These are phyloP conservation scores for Stichodactyla helianthus DNA, from an alignment of 64 coral and sea anemone species.

Conservation along the genomic window DNA sequence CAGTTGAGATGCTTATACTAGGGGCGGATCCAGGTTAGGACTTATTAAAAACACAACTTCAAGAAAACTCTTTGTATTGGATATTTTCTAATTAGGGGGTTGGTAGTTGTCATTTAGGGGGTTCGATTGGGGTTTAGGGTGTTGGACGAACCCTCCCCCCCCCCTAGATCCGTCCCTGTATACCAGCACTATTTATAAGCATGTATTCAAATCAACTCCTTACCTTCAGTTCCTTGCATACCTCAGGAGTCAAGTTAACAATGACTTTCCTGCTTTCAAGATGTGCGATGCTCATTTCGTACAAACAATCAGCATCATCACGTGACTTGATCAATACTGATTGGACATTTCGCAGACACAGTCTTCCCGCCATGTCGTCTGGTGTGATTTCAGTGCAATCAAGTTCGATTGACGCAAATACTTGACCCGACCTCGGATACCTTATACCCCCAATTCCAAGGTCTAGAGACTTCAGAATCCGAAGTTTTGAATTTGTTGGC, in stretches of 20 bases:
- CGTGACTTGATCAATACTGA: conserved; percentile 26
- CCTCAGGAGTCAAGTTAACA: conserved; percentile 21
- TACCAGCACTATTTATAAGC: not conserved
- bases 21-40: too few species aligned
- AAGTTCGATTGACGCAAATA: conserved; percentile 5
- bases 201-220: not conserved
- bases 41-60: too few species aligned
- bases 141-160: too few species aligned
- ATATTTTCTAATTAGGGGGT: too few species aligned
- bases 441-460: not conserved
- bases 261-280: conserved; percentile 29
- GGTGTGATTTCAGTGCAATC: conserved; percentile 27
- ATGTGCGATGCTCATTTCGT: conserved; percentile 37
- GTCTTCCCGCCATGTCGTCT: conserved; percentile 60
- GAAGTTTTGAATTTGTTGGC: conserved; percentile 2
- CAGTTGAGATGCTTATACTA: too few species aligned
- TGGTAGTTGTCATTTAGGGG: too few species aligned
- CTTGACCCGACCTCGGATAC: not conserved
- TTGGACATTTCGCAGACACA: conserved; percentile 39
- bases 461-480: not conserved
- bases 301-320: not conserved
- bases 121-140: too few species aligned
- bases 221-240: conserved; percentile 45
- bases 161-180: too few species aligned
- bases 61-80: too few species aligned